phyloP scores from a whole-genome alignment of 2,888 invertebrate genomes.

The Gymnocheta viridis region DNA sequence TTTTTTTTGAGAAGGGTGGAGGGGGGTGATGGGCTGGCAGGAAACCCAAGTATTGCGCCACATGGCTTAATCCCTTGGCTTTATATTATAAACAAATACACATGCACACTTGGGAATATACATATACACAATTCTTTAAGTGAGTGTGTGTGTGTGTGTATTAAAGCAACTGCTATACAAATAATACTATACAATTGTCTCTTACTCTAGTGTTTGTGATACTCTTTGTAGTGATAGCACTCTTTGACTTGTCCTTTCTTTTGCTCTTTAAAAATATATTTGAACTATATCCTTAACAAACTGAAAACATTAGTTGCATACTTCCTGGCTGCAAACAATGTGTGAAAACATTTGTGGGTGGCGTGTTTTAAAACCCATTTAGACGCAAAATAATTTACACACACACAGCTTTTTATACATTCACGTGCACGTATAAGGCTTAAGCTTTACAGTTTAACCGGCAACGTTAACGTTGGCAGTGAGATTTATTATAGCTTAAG shows the following conservation, averaged over 20 bases:
- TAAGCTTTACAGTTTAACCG: constrained; percentile 58
- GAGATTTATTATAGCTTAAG: constrained; percentile 70
- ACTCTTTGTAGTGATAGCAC: not conserved
- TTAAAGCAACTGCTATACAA: constrained; percentile 2
- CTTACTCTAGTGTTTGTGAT: not conserved
- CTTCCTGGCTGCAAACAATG: constrained; percentile 52
- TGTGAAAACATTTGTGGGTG: constrained; percentile 53
- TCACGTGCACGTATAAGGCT: constrained; percentile 31
- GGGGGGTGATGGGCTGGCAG: not conserved
- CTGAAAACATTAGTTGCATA: constrained; percentile 36
- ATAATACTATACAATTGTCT: constrained; percentile 13
- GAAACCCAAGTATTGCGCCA: constrained; percentile 46
- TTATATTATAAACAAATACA: constrained; percentile 38
- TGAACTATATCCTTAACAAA: constrained; percentile 35
- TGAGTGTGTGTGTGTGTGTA: not conserved
- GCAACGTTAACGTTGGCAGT: constrained; percentile 64
- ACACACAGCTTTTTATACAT: not conserved
- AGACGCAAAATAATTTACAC: constrained; percentile 4
- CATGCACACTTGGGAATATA: not conserved
- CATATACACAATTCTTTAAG: not conserved
- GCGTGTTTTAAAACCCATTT: constrained; percentile 43
- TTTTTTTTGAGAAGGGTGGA: not conserved
- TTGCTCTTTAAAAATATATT: constrained; percentile 7
- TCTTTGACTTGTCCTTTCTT: constrained; percentile 8
- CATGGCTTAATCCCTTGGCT: constrained; percentile 68